Percentiles rank a stretch among this genome's conserved stretches.
phyloP scores from a whole-genome alignment of 2,797 vertebrate genomes.

The Chlorospingus flavigularis region DNA sequence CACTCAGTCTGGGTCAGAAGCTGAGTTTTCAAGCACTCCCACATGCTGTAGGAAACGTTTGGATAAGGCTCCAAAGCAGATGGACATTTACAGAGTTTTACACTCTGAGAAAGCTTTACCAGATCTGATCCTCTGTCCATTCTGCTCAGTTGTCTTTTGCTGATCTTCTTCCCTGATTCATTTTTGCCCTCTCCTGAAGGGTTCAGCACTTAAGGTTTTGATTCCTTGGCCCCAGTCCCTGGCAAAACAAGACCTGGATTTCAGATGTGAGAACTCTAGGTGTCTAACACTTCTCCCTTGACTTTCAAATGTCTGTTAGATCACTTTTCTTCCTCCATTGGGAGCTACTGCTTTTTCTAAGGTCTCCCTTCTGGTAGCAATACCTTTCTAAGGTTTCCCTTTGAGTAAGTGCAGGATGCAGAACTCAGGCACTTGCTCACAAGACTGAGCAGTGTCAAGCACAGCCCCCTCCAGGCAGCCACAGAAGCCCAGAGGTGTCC shows the following conservation, averaged over 20 bases:
- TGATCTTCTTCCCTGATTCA: neutral
- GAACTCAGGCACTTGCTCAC: neutral
- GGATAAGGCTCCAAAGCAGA: neutral
- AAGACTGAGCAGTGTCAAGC: neutral
- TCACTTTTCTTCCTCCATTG: no score
- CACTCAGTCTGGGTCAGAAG: neutral
- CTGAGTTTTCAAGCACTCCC: neutral
- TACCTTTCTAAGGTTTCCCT: neutral
- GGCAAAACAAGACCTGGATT: neutral
- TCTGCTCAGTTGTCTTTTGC: neutral
- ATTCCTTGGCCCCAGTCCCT: neutral
- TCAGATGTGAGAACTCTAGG: neutral
- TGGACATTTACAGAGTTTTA: neutral
- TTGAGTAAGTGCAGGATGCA: neutral
- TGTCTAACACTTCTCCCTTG: neutral
- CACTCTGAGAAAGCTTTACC: neutral
- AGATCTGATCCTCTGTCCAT: neutral
- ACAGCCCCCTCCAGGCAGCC: neutral
- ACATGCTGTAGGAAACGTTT: neutral
- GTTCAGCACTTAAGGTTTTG: neutral
- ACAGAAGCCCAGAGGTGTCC: neutral
- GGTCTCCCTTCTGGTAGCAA: neutral
- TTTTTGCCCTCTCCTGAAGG: neutral
- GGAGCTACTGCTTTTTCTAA: neutral
- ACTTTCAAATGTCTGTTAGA: neutral